Evolutionary conservation across 1,140 invertebrate genomes (phyloP).

Genomic region (Drosophila obscura): DNA sequence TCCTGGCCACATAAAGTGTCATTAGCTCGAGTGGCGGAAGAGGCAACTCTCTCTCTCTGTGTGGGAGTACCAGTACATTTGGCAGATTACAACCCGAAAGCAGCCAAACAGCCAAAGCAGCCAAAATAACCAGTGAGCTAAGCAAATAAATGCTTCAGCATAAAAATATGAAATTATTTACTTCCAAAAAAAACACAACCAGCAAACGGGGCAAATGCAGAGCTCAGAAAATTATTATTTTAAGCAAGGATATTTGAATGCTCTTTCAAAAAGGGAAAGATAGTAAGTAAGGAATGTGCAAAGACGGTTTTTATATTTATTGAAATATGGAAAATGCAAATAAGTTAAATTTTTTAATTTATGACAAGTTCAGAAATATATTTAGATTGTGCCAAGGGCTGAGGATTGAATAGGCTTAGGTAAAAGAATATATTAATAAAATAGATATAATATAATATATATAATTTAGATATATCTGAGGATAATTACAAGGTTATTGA

Average conservation of each 20-base stretch:
- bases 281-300: too few relatives aligned
- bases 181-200: slow-evolving; percentile 22
- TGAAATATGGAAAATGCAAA: too few relatives aligned
- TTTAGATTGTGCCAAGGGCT: too few relatives aligned
- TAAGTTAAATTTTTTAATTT: too few relatives aligned
- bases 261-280: background rate
- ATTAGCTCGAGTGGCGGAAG: slow-evolving; percentile 73
- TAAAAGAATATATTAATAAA: too few relatives aligned
- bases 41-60: slow-evolving; percentile 23
- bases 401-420: too few relatives aligned
- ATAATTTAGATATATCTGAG: too few relatives aligned
- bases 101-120: slow-evolving; percentile 1
- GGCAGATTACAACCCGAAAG: slow-evolving; percentile 57
- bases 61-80: slow-evolving; percentile 52
- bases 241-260: background rate
- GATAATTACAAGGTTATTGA: too few relatives aligned
- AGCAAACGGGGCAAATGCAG: slow-evolving; percentile 1
- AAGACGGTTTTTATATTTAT: too few relatives aligned
- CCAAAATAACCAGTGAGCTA: slow-evolving; percentile 27
- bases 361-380: too few relatives aligned
- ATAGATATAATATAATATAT: too few relatives aligned
- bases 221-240: background rate
- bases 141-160: slow-evolving; percentile 73
- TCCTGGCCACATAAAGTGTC: slow-evolving; percentile 78
- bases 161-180: slow-evolving; percentile 82